Base-by-base conservation (phyloP, 2,888 invertebrate genomes). In the Pterobdella sp. region DNA sequence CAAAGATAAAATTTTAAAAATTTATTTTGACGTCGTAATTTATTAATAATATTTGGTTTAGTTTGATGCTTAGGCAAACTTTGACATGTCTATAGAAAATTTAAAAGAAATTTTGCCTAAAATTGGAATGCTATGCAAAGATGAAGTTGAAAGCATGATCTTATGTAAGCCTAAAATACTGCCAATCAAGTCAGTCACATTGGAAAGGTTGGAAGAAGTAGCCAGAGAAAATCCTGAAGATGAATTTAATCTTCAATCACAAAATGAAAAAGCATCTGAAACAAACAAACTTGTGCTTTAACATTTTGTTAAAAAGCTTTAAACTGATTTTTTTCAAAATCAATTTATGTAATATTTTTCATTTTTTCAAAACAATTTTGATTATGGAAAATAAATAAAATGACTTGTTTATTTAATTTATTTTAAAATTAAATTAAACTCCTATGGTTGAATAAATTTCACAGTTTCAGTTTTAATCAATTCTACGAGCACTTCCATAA, bases 111-210 rank as follows among this genome's bases (percentile, higher is more conserved):
- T 77, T n/a, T 69, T 77, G n/a, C 76, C 77, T 31, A 76, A 76
- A 29, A 64, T 72, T 7, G 77, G 77, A 1, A 35, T 64, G 22
- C 63, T 77, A 22, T 74, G 75, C 36, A 67, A 75, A 26, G 76
- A 77, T 34, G 76, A 77, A 29, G 70, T 77, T 3, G 74, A 74
- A 22, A 69, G 52, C 36, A 65, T 73, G 4, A 69, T 77, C 10
- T 69, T 77, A 10, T 77, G 77, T 74, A 77, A 77, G 52, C 77
- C 77, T 7, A 77, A 77, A 42, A 65, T 77, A 68, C 68, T 77
- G 72, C 76, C 77, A 4, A 71, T 77, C 22, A 77, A 77, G 42
- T 77, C 77, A 7, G 76, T 77, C 32, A 77, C 77, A 1, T 68
- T 77, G 18, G 76, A 76, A 36, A 74, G 73, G 42, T 72, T 77